A percentile compares a stretch with the other conserved stretches of the same genome.
phyloP scores from a whole-genome alignment of 23 tunicate species.

The Ascidia mentula region DNA sequence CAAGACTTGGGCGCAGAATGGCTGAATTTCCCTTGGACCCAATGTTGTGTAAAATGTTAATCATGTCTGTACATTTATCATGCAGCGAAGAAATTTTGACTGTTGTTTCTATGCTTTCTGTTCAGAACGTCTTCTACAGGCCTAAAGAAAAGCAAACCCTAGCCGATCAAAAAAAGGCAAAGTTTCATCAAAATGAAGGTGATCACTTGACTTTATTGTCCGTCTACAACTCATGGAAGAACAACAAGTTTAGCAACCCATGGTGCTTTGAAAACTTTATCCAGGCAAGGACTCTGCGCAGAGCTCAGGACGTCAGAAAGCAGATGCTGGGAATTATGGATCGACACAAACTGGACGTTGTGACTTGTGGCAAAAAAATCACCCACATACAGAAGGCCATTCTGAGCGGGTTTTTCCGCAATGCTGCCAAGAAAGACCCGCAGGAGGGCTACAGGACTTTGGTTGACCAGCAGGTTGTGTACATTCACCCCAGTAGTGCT shows the following conservation, averaged over 20 bases:
- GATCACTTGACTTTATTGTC: conserved; percentile 91
- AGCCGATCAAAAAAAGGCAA: conserved; percentile 96
- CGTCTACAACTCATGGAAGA: conserved; percentile 98
- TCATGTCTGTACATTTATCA: conserved; percentile 90
- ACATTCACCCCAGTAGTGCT: conserved; percentile 95
- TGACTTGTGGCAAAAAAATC: conserved; percentile 88
- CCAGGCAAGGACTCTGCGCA: conserved; percentile 89
- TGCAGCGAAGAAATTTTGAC: conserved; percentile 97
- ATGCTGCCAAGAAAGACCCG: conserved; percentile 98
- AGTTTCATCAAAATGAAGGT: conserved; percentile 94
- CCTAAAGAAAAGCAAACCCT: conserved; percentile 98
- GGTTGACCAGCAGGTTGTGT: conserved; percentile 94
- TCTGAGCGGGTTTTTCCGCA: conserved; percentile 91
- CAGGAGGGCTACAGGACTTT: conserved; percentile 97
- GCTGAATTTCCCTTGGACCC: conserved; percentile 99
- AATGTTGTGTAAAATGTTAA: conserved; percentile 97
- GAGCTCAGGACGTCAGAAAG: conserved; percentile 97
- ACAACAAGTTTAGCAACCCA: conserved; percentile 91
- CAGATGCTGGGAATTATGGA: conserved; percentile 99
- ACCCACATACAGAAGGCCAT: conserved; percentile 95
- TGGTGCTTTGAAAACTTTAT: conserved; percentile 99
- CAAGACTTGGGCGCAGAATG: conserved; percentile 95
- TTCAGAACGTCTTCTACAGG: conserved; percentile 91
- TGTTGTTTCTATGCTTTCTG: conserved; percentile 94
- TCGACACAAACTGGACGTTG: conserved; percentile 94